These are phyloP conservation scores for Crotalus viridis DNA, from an alignment of 2,113 vertebrate genomes.

Conservation along the genomic window DNA sequence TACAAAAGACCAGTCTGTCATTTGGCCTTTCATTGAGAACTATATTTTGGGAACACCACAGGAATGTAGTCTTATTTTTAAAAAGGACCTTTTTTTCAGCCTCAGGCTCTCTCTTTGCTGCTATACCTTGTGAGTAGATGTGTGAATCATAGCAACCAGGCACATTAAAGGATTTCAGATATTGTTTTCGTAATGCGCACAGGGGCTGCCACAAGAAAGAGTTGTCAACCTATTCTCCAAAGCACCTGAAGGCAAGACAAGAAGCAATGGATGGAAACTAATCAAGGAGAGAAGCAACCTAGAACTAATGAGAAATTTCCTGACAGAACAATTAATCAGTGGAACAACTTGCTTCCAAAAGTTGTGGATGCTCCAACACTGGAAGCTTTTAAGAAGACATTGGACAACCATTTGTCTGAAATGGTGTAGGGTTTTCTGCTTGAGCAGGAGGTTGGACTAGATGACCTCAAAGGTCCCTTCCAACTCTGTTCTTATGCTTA, in stretches of 20 bases:
- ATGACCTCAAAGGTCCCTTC: neutral
- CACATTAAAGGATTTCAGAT: neutral
- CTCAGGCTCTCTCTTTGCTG: neutral
- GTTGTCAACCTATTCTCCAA: neutral
- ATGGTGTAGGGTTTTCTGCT: too few species aligned
- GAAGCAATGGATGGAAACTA: neutral
- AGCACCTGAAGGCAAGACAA: neutral
- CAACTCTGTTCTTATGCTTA: neutral
- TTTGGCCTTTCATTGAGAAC: neutral
- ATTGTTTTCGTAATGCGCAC: neutral
- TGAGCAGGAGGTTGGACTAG: neutral
- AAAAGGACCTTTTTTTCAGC: neutral
- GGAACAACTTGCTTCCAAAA: neutral
- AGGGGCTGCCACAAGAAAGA: neutral
- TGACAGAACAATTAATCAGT: neutral
- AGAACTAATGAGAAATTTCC: neutral
- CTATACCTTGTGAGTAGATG: neutral
- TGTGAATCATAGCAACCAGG: neutral
- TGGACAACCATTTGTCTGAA: too few species aligned
- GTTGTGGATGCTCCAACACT: neutral
- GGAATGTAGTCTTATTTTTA: slow-evolving; percentile 14
- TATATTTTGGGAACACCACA: slow-evolving; percentile 30
- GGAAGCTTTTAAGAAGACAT: too few species aligned
- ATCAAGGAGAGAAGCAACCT: neutral
- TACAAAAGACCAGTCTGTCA: slow-evolving; percentile 7